phyloP scores from a whole-genome alignment of 64 coral and sea anemone species.

The Montipora cactus region DNA sequence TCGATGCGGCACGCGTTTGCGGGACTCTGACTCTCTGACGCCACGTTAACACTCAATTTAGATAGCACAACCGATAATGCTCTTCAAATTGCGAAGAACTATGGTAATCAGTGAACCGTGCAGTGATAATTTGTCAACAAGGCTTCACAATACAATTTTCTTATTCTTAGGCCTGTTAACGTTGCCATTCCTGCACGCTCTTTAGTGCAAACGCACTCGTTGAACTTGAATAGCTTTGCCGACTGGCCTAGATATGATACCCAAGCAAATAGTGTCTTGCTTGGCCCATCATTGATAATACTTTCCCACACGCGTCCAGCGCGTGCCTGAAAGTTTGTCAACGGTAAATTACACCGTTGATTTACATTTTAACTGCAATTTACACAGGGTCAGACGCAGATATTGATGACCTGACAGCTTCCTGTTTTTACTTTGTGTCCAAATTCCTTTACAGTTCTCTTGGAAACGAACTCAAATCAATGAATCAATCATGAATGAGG shows the following conservation, averaged over 20 bases:
- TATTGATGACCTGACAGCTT: slow-evolving; percentile 42
- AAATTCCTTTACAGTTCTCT: slow-evolving; percentile 23
- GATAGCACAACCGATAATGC: slow-evolving; percentile 25
- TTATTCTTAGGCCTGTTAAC: neutral
- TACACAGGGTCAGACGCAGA: slow-evolving; percentile 54
- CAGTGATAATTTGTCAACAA: slow-evolving; percentile 17
- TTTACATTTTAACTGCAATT: slow-evolving; percentile 48
- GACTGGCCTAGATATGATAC: neutral
- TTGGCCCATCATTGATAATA: slow-evolving; percentile 24
- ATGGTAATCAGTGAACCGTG: slow-evolving; percentile 8
- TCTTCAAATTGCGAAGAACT: slow-evolving; percentile 27
- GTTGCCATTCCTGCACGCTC: neutral
- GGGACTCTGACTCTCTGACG: neutral
- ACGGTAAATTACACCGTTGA: slow-evolving; percentile 52
- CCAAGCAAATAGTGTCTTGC: slow-evolving; percentile 24
- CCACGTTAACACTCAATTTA: slow-evolving; percentile 12
- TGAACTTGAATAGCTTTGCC: neutral
- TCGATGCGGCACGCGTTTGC: slow-evolving; percentile 36
- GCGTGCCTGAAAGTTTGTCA: slow-evolving; percentile 54
- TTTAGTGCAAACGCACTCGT: neutral
- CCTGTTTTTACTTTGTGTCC: slow-evolving; percentile 21
- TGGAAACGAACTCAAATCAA: neutral
- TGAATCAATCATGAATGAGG: neutral
- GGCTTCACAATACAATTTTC: slow-evolving; percentile 38
- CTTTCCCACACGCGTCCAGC: slow-evolving; percentile 38